Evolutionary conservation across 2,113 vertebrate species (phyloP).

Genomic region (Nymphicus hollandicus): DNA sequence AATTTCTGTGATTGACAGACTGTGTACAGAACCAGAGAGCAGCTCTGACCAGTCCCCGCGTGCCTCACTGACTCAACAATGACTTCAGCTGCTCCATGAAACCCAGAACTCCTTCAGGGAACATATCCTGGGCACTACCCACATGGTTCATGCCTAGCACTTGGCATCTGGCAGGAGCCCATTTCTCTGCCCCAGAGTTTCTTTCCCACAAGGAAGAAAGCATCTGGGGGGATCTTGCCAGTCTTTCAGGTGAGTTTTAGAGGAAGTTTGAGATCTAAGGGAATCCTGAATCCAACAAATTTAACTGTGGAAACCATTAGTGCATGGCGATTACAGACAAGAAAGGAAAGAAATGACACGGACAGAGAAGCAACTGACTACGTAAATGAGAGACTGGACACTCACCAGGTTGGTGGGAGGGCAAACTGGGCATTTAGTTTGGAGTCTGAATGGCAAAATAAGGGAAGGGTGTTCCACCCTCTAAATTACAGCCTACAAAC

Average conservation of each 20-base stretch:
- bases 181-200: not conserved
- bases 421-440: not conserved
- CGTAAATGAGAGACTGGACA: not conserved
- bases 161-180: not conserved
- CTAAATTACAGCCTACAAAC: constrained; percentile 8
- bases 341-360: not conserved
- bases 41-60: not conserved
- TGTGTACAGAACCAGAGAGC: not conserved
- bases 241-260: not conserved
- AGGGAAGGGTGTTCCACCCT: not conserved
- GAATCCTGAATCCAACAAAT: not conserved
- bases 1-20: not conserved
- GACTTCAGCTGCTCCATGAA: not conserved
- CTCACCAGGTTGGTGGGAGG: not conserved
- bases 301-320: not conserved
- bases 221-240: not conserved
- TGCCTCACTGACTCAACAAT: not conserved
- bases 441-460: not conserved
- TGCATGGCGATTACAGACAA: not conserved
- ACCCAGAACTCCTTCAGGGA: not conserved
- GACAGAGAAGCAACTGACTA: not conserved
- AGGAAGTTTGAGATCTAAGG: not conserved
- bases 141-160: not conserved
- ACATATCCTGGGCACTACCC: not conserved
- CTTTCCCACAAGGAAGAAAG: not conserved